A percentile compares a stretch with the other conserved stretches of the same genome.
phyloP scores from a whole-genome alignment of 2,797 vertebrate genomes.

The Labeo calbasu region DNA sequence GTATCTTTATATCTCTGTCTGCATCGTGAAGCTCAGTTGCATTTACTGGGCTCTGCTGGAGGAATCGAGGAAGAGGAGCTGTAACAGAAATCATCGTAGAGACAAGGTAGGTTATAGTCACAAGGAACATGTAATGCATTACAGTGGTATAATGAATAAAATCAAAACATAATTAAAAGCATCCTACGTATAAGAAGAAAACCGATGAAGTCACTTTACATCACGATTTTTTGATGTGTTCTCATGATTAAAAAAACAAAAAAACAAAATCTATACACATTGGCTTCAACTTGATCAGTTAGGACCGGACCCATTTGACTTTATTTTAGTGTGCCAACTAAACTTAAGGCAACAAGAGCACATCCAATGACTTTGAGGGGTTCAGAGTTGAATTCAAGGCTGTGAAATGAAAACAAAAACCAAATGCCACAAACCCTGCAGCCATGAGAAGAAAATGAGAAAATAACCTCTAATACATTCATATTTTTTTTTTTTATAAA shows the following conservation, averaged over 20 bases:
- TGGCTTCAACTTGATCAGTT: constrained; percentile 23
- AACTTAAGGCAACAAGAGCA: constrained; percentile 58
- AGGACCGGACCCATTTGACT: constrained; percentile 5
- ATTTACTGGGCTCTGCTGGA: constrained; percentile 42
- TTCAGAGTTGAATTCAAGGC: constrained; percentile 22
- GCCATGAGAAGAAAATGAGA: background rate
- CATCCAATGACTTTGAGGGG: constrained; percentile 43
- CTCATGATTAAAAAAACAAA: background rate
- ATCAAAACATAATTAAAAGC: constrained; percentile 41
- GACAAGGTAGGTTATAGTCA: constrained; percentile 34
- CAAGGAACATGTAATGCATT: constrained; percentile 38
- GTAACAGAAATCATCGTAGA: constrained; percentile 18
- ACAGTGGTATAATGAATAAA: constrained; percentile 31
- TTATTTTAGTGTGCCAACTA: constrained; percentile 49
- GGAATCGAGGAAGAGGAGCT: constrained; percentile 50
- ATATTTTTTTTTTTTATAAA: constrained; percentile 24
- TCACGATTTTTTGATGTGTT: constrained; percentile 22
- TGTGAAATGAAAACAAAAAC: constrained; percentile 31
- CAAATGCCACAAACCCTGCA: constrained; percentile 27
- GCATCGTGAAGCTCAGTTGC: constrained; percentile 48
- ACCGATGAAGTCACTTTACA: constrained; percentile 40
- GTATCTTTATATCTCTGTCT: constrained; percentile 62
- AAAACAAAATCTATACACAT: constrained; percentile 29
- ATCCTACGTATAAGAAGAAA: constrained; percentile 50
- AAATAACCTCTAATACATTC: constrained; percentile 52